Base-by-base conservation (phyloP, 2,113 vertebrate genomes). In the Ciconia maguari region DNA sequence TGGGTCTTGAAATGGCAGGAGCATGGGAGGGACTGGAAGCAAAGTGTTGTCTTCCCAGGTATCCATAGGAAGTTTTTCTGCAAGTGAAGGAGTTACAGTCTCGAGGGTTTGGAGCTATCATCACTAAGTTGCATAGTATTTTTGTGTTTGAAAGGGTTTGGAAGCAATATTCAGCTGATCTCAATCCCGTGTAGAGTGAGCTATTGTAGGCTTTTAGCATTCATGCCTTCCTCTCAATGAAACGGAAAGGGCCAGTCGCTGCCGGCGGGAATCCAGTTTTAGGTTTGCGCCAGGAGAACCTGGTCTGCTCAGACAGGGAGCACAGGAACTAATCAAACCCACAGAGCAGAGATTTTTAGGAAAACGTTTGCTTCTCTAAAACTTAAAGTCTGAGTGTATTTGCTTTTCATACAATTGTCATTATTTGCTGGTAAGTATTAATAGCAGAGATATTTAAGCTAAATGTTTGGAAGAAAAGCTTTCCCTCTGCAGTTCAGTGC, bases 401-500 rank as follows among this genome's bases (percentile, higher is more conserved):
- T 94, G 86, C 78, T 93, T 94, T 93, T 74, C 52, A 6, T 42
- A 10, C 52, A 25, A 8, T 26, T 54, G 68, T 24, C 49, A 36
- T 93, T 80, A 83, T 97, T 91, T 68, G 68, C 83, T 29, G 61
- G 64, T 94, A 93, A 95, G 86, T 87, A 91, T 76, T 90, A 95
- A 71, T 74, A 79, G 66, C 0, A 1, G 82, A 38, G 68, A 78
- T 90, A 52, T 55, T 81, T 42, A 85, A 66, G 85, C 41, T 18
- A 94, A 94, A 92, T 44, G 30, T 84, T 92, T 62, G 70, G 93
- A 92, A 86, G 78, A 72, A 89, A 97, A 94, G 90, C 87, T 91
- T 97, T 94, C 75, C 89, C 72, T 71, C 75, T 57, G 74, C 90
- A 80, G 49, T 88, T 91, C 91, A 38, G 77, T 84, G 87, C 86